phyloP scores from a whole-genome alignment of 2,797 vertebrate genomes.

The Ambastaia sidthimunki region DNA sequence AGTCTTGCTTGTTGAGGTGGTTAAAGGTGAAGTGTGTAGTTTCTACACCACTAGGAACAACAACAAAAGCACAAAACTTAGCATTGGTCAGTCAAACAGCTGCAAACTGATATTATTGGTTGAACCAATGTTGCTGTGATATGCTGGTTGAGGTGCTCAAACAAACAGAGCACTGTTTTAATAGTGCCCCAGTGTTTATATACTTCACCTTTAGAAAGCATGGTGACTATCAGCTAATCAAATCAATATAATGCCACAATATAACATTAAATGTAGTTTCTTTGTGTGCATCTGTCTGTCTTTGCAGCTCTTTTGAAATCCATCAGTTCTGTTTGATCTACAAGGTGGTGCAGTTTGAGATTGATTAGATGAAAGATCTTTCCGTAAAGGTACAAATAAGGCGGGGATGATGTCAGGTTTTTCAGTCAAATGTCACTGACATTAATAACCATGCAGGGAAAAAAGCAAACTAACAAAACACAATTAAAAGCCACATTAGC shows the following conservation, averaged over 20 bases:
- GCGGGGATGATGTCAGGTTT: conserved; percentile 38
- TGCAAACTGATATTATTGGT: neutral
- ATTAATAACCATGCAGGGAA: conserved; percentile 51
- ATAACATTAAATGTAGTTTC: neutral
- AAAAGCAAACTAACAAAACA: conserved; percentile 55
- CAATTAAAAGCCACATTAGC: conserved; percentile 59
- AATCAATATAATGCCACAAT: conserved; percentile 3
- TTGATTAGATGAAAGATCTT: conserved; percentile 83
- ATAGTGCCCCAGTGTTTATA: neutral
- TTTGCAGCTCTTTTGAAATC: conserved; percentile 79
- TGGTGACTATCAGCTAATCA: conserved; percentile 49
- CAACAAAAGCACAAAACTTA: no score
- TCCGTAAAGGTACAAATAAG: conserved; percentile 81
- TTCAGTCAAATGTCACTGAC: conserved; percentile 58
- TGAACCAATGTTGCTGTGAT: neutral
- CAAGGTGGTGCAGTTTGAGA: conserved; percentile 83
- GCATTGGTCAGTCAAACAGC: neutral
- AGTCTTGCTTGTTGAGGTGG: no score
- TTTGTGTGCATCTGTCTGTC: neutral
- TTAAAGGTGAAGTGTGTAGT: no score
- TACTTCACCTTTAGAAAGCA: neutral
- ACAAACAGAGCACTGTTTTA: neutral
- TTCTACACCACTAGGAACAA: no score
- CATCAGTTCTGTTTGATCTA: conserved; percentile 82
- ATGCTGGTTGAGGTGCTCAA: neutral